Evolutionary conservation across 2,888 invertebrate species (phyloP).

Genomic region (Digitonthophagus gazella): DNA sequence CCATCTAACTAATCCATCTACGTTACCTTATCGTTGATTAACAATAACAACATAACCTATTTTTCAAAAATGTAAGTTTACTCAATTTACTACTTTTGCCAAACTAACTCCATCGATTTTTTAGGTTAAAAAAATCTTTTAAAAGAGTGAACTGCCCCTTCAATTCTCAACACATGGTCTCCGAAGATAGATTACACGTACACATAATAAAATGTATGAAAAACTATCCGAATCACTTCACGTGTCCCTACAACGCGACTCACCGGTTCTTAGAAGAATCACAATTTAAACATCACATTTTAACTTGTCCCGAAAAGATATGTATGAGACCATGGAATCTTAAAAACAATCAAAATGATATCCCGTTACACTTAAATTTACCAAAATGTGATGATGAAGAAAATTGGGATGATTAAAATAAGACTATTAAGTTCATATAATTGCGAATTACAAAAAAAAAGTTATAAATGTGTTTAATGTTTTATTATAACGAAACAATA

Average conservation of each 20-base stretch:
- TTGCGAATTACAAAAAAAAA: no score
- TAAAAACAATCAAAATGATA: no score
- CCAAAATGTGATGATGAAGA: not conserved
- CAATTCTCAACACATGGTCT: conserved; percentile 41
- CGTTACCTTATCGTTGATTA: no score
- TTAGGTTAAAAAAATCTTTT: conserved; percentile 19
- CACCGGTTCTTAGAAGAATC: conserved; percentile 41
- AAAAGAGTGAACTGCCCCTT: conserved; percentile 42
- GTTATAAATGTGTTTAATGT: not conserved
- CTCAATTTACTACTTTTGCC: no score
- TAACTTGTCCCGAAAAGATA: conserved; percentile 36
- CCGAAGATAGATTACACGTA: conserved; percentile 39
- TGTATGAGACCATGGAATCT: no score
- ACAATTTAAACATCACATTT: conserved; percentile 39
- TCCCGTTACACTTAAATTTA: not conserved
- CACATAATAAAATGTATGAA: conserved; percentile 46
- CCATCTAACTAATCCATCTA: no score
- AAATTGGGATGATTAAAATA: not conserved
- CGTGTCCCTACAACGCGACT: conserved; percentile 45
- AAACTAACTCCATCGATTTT: no score
- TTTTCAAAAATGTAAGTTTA: no score
- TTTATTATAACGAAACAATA: not conserved
- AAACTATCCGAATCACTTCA: conserved; percentile 43
- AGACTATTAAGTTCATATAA: no score
- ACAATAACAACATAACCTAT: no score